phyloP scores from a whole-genome alignment of 2,888 invertebrate genomes.

The Abscondita cerata region DNA sequence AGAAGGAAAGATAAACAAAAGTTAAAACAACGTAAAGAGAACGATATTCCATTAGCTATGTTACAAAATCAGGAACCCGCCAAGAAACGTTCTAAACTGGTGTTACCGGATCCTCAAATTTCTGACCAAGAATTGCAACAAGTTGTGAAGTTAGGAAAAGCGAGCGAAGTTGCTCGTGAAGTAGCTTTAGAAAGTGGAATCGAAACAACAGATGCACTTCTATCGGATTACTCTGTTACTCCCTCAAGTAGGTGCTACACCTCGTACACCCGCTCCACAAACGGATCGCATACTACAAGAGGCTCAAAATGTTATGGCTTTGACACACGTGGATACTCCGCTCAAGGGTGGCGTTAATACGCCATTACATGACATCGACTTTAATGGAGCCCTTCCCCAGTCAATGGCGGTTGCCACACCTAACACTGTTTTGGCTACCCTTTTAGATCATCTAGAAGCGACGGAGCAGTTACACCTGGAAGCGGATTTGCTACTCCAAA shows the following conservation, averaged over 20 bases:
- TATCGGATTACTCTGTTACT: slow-evolving; percentile 90
- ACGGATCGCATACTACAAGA: slow-evolving; percentile 90
- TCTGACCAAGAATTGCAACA: slow-evolving; percentile 91
- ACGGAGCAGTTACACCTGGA: slow-evolving; percentile 68
- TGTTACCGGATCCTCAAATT: slow-evolving; percentile 96
- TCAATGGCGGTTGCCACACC: slow-evolving; percentile 79
- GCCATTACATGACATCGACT: slow-evolving; percentile 88
- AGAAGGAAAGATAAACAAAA: slow-evolving; percentile 95
- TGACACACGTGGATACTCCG: slow-evolving; percentile 97
- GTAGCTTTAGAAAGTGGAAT: slow-evolving; percentile 79
- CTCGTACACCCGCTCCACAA: slow-evolving; percentile 85
- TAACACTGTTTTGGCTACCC: slow-evolving; percentile 92
- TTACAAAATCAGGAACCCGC: slow-evolving; percentile 87
- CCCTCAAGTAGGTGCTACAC: slow-evolving; percentile 73
- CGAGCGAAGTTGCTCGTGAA: slow-evolving; percentile 90
- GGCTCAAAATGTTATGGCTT: slow-evolving; percentile 98
- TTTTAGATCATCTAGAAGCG: slow-evolving; percentile 75
- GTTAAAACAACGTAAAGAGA: slow-evolving; percentile 93
- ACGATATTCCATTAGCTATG: slow-evolving; percentile 92
- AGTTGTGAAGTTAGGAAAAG: slow-evolving; percentile 90
- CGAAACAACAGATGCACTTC: slow-evolving; percentile 82
- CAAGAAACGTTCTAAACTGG: slow-evolving; percentile 92
- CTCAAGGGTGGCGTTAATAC: slow-evolving; percentile 96
- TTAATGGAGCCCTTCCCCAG: slow-evolving; percentile 82
- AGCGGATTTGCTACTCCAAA: slow-evolving; percentile 67